Evolutionary conservation across 2,113 vertebrate species (phyloP).

Genomic region (Ophiodon elongatus): DNA sequence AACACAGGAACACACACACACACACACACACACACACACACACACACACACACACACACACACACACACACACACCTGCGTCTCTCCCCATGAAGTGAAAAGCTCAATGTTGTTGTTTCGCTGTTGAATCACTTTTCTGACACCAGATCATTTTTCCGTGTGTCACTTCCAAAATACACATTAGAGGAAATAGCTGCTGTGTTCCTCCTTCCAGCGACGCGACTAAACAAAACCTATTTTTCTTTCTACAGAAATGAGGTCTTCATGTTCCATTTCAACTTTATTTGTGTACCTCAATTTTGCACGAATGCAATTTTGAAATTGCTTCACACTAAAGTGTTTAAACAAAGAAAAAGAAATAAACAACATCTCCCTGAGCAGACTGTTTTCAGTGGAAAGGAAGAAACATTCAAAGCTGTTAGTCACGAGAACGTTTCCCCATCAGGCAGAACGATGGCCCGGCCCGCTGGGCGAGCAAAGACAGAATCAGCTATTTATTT

Average conservation of each 20-base stretch:
- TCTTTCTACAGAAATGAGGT: conserved; percentile 5
- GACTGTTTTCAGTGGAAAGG: too few species aligned
- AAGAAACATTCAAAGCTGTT: too few species aligned
- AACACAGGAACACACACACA: not conserved
- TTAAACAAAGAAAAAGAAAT: not conserved
- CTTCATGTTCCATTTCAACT: conserved; percentile 38
- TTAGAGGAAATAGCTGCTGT: conserved; percentile 52
- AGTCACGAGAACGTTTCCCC: too few species aligned
- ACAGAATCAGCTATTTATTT: too few species aligned
- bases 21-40: conserved; percentile 11
- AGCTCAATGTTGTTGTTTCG: conserved; percentile 37
- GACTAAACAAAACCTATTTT: not conserved
- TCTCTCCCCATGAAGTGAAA: conserved; percentile 42
- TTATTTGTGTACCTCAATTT: conserved; percentile 44
- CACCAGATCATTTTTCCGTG: conserved; percentile 54
- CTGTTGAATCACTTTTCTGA: conserved; percentile 63
- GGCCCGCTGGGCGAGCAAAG: too few species aligned
- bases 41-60: too few species aligned
- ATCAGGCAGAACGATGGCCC: too few species aligned
- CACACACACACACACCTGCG: conserved; percentile 20
- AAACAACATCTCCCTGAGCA: too few species aligned
- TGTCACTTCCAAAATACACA: conserved; percentile 59
- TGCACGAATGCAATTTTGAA: conserved; percentile 12
- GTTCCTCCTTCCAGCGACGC: conserved; percentile 42
- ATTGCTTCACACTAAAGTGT: not conserved